Evolutionary conservation across 35 echinoderm and acorn worm genomes (phyloP).

Genomic region (Acanthaster planci): DNA sequence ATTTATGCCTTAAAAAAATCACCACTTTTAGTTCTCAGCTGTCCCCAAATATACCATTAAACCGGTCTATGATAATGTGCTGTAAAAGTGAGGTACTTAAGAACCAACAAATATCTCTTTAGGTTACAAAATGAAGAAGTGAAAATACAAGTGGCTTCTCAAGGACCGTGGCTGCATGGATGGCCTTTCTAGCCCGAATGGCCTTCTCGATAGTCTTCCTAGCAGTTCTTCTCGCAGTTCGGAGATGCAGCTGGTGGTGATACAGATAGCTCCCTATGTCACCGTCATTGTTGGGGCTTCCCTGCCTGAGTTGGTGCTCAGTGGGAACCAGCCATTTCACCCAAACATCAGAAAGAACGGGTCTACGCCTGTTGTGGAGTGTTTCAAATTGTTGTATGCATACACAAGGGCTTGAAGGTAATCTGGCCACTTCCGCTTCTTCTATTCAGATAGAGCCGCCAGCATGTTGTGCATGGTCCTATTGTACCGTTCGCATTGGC

Average conservation of each 20-base stretch:
- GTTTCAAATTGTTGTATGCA: conserved; percentile 63
- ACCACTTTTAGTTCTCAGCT: too few relatives aligned
- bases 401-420: conserved; percentile 63
- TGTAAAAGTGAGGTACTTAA: too few relatives aligned
- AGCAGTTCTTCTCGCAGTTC: conserved; percentile 42
- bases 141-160: too few relatives aligned
- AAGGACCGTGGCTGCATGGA: conserved; percentile 19
- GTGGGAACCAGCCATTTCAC: conserved; percentile 60
- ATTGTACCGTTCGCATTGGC: conserved; percentile 64
- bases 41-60: too few relatives aligned
- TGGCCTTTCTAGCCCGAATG: conserved; percentile 4
- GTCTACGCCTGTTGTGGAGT: too few relatives aligned
- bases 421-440: too few relatives aligned
- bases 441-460: too few relatives aligned
- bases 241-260: conserved; percentile 55
- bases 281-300: neutral
- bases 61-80: too few relatives aligned
- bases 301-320: conserved; percentile 48
- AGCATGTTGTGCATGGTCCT: conserved; percentile 63
- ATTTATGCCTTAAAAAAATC: too few relatives aligned
- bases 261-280: conserved; percentile 17
- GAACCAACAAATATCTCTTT: too few relatives aligned
- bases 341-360: conserved; percentile 91
- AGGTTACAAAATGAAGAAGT: too few relatives aligned
- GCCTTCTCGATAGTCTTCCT: conserved; percentile 44